Conservation (phyloP, 2,113 vertebrate species). For the Elephas maximus region DNA sequence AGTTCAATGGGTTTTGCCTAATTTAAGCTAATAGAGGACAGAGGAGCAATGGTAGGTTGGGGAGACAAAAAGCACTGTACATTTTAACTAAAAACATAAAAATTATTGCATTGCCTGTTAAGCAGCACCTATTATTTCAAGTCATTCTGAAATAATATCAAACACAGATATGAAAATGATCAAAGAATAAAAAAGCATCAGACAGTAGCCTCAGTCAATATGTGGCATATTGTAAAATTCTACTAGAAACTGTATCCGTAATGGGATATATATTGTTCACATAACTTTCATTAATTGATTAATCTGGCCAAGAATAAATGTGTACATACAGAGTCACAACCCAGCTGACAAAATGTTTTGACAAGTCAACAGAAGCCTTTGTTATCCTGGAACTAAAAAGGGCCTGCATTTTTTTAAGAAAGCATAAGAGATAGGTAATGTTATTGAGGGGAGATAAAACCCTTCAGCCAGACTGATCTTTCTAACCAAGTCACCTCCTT, state of each 20-base stretch:
- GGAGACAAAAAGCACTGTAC: background rate
- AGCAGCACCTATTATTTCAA: background rate
- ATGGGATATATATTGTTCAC: background rate
- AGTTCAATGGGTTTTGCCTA: background rate
- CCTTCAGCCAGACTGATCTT: background rate
- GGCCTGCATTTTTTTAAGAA: background rate
- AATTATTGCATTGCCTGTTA: background rate
- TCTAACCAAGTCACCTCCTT: background rate
- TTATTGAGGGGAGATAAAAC: background rate
- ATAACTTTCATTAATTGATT: constrained; percentile 4
- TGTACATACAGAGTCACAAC: background rate
- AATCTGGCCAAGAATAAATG: background rate
- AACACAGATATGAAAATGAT: constrained; percentile 43
- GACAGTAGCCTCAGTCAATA: constrained; percentile 20
- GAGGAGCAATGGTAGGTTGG: background rate
- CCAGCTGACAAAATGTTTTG: background rate
- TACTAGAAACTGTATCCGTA: background rate
- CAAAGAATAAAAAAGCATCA: background rate
- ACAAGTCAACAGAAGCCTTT: background rate
- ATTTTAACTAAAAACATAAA: constrained; percentile 25
- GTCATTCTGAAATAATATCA: constrained; percentile 39
- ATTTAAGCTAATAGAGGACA: constrained; percentile 21
- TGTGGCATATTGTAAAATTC: background rate
- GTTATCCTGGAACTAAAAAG: background rate
- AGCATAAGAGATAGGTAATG: background rate